Base-by-base conservation (phyloP, 92 coral and sea anemone species). In the Zoanthus gigantus region DNA sequence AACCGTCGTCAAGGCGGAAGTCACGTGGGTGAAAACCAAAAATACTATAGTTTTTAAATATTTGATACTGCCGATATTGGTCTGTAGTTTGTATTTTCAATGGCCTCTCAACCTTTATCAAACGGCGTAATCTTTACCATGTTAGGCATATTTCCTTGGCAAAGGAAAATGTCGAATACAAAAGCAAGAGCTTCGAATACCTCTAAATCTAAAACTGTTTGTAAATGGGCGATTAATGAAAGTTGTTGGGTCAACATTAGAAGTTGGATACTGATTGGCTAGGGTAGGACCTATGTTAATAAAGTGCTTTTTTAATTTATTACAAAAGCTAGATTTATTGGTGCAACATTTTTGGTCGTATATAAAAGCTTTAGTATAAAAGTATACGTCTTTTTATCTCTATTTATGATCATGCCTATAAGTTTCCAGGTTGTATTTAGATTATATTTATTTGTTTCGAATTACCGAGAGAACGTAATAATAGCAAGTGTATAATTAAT, bases 191-290 rank as follows among this genome's bases (percentile, higher is more conserved):
- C 23, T 23, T 44, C 23, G n/a, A 50, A 78, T 86, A 31, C 8
- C 76, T 17, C 90, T 54, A 31, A 79, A 77, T 46, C 68, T 78
- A 29, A 90, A 90, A 47, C 90, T 90, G 34, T 86, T 77, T 14
- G 8, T 76, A 50, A 18, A 63, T 76, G 67, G 4, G 28, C 71
- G 45, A 47, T 83, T 88, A 18, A 91, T 87, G 65, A 57, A 83
- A 53, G 76, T 29, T 9, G 30, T 71, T 16, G 86, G 85, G 37
- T 86, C 84, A 30, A 15, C 13, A 18, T 80, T 65, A 50, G 76
- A 48, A 14, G 18, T 5, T 17, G 87, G 87, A 28, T 80, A 15
- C 56, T 87, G 50, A 34, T 72, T 60, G 52, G 93, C 87, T 52
- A 87, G 16, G 68, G 45, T 12, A 13, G 74, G 71, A 23, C 93